Conservation (phyloP, 2,888 invertebrate genomes). For the Stenotaenia linearis region DNA sequence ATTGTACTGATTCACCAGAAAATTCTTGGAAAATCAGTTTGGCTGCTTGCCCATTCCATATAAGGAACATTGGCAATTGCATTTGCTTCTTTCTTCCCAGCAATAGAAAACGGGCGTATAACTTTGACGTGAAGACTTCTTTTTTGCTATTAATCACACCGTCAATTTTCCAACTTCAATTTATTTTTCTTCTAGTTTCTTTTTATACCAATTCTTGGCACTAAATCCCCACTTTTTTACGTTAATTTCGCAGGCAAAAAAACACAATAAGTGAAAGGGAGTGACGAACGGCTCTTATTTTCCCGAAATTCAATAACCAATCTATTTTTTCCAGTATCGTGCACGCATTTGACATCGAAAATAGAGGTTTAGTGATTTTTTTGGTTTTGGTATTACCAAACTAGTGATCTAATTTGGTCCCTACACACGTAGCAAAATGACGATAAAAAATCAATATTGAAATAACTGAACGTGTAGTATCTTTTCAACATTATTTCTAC, state of each 20-base stretch:
- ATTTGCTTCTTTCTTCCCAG: neutral
- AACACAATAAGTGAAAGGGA: neutral
- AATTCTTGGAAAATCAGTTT: slow-evolving; percentile 4
- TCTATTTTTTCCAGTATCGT: too few relatives aligned
- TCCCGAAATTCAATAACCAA: neutral
- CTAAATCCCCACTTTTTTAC: neutral
- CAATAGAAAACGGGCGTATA: slow-evolving; percentile 1
- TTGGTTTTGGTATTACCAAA: too few relatives aligned
- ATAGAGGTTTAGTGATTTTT: too few relatives aligned
- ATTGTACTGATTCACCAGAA: slow-evolving; percentile 9
- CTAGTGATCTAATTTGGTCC: too few relatives aligned
- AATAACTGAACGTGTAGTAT: too few relatives aligned
- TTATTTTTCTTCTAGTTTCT: neutral
- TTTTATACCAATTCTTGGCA: neutral
- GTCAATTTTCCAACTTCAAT: neutral
- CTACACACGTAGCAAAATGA: too few relatives aligned
- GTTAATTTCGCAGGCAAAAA: neutral
- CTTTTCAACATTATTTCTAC: too few relatives aligned
- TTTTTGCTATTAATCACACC: slow-evolving; percentile 4
- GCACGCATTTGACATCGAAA: too few relatives aligned
- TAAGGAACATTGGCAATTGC: slow-evolving; percentile 9
- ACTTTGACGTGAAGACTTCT: slow-evolving; percentile 9
- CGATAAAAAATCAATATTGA: too few relatives aligned
- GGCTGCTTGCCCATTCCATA: slow-evolving; percentile 5
- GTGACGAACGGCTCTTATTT: neutral